A percentile compares a stretch with the other conserved stretches of the same genome.
phyloP scores from a whole-genome alignment of 2,888 invertebrate genomes.

The Subacronicta megacephala region DNA sequence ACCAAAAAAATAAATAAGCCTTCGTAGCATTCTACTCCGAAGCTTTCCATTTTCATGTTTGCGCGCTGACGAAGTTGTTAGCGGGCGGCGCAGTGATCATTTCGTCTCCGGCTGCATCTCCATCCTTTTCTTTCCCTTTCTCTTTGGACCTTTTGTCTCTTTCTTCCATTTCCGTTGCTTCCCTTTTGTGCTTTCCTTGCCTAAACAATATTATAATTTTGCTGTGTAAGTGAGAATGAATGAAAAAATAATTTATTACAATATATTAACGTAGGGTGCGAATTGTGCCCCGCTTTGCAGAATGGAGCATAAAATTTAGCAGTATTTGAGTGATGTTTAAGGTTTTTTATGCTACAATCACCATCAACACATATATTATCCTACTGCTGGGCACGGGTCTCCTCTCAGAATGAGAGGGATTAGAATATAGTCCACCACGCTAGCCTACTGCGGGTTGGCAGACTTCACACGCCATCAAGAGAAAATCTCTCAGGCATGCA shows the following conservation, averaged over 20 bases:
- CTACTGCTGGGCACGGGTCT: no score
- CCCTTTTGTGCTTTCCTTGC: constrained; percentile 17
- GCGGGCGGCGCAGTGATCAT: constrained; percentile 60
- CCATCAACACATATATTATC: no score
- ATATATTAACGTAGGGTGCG: neutral
- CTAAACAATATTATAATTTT: constrained; percentile 21
- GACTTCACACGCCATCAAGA: no score
- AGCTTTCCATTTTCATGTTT: constrained; percentile 50
- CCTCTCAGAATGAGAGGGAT: no score
- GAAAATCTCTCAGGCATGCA: no score
- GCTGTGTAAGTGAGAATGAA: constrained; percentile 21
- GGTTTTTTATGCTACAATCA: no score
- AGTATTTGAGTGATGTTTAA: no score
- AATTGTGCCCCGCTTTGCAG: neutral
- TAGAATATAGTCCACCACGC: no score
- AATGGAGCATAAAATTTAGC: neutral
- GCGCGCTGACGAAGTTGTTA: constrained; percentile 62
- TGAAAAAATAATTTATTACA: constrained; percentile 3
- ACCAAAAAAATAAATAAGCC: constrained; percentile 5
- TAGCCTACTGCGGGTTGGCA: no score
- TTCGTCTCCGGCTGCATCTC: constrained; percentile 53
- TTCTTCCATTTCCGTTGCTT: constrained; percentile 25
- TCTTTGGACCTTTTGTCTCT: constrained; percentile 20
- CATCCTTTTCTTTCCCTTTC: constrained; percentile 29
- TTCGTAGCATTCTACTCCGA: constrained; percentile 37